Evolutionary conservation across 2,113 vertebrate genomes (phyloP).

Genomic region (Urocynchramus pylzowi): DNA sequence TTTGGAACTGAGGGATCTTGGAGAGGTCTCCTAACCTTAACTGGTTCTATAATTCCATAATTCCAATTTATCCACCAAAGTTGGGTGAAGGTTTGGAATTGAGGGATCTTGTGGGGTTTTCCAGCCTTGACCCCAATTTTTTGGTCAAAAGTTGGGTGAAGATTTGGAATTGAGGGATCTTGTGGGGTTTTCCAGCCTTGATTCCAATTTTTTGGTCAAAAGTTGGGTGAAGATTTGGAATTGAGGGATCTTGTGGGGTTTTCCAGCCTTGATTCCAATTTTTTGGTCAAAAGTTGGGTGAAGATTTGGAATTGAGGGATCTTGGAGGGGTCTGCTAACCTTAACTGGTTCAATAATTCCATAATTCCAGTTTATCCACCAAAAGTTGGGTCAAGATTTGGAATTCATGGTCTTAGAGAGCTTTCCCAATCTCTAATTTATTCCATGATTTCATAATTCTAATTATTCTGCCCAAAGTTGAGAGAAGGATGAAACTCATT

Average conservation of each 20-base stretch:
- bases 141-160: not conserved
- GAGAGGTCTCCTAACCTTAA: not conserved
- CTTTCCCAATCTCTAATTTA: not conserved
- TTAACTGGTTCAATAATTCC: not conserved
- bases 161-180: not conserved
- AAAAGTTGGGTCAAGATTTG: not conserved
- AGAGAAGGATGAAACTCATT: too few species aligned
- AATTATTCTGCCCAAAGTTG: too few species aligned
- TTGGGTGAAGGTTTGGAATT: not conserved
- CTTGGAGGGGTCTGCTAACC: not conserved
- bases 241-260: not conserved
- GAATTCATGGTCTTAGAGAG: not conserved
- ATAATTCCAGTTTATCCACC: not conserved
- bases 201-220: rapidly evolving
- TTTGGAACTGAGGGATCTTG: not conserved
- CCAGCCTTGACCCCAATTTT: not conserved
- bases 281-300: not conserved
- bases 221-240: not conserved
- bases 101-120: not conserved
- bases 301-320: not conserved
- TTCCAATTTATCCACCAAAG: not conserved
- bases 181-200: not conserved
- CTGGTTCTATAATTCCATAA: too few species aligned
- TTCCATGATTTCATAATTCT: too few species aligned
- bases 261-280: not conserved